Percentiles rank a stretch among this genome's conserved stretches.
Conservation (phyloP, 2,888 invertebrate species). For the Acanthosepion esculentum region DNA sequence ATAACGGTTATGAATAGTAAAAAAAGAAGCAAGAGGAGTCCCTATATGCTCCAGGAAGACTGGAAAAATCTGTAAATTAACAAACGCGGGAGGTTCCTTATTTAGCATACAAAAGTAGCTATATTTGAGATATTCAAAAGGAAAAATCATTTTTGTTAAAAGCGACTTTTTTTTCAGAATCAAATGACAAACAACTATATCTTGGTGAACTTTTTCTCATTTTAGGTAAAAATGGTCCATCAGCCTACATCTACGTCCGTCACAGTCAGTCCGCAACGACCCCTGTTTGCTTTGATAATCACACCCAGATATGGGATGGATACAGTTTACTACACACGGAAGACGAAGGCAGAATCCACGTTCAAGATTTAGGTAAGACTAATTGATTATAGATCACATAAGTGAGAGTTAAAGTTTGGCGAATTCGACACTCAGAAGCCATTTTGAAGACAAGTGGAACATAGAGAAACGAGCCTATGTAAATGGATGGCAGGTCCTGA, state of each 20-base stretch:
- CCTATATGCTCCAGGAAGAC: no score
- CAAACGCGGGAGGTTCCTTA: no score
- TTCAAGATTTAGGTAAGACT: constrained; percentile 88
- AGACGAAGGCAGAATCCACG: constrained; percentile 95
- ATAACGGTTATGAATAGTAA: no score
- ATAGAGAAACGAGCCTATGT: no score
- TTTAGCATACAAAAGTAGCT: no score
- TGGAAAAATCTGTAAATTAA: no score
- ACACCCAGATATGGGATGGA: constrained; percentile 92
- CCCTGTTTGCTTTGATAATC: constrained; percentile 88
- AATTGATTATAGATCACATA: no score
- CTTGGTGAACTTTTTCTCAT: not conserved
- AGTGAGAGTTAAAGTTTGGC: no score
- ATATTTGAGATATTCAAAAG: not conserved
- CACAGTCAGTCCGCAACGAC: constrained; percentile 89
- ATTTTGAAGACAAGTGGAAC: no score
- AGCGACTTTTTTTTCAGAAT: not conserved
- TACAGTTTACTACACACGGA: constrained; percentile 95
- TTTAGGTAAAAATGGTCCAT: constrained; percentile 57
- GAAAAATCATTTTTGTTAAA: not conserved
- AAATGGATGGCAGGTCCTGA: no score
- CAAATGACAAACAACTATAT: not conserved
- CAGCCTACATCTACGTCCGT: constrained; percentile 83
- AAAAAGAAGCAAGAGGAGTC: no score
- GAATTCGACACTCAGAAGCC: no score